phyloP scores from a whole-genome alignment of 2,113 vertebrate genomes.

The Phoenicopterus ruber region DNA sequence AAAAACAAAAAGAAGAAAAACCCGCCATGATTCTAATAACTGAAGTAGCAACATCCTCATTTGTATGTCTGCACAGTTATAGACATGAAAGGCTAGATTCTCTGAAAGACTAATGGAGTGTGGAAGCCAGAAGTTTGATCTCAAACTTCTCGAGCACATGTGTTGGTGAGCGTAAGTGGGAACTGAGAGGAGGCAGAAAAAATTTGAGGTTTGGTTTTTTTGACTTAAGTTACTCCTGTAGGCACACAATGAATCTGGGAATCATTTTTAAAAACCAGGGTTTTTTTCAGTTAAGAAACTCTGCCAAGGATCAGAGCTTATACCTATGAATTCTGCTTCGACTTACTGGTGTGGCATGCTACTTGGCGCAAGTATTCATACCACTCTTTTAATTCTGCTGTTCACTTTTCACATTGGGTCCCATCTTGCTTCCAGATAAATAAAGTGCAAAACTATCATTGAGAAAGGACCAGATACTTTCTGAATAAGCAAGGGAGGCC shows the following conservation, averaged over 20 bases:
- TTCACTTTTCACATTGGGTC: background rate
- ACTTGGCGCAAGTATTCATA: background rate
- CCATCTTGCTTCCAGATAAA: background rate
- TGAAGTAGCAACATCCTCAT: background rate
- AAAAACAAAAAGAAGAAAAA: slow-evolving; percentile 12
- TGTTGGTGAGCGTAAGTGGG: background rate
- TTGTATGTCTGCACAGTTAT: background rate
- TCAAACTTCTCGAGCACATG: background rate
- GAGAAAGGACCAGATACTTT: background rate
- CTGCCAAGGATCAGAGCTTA: background rate
- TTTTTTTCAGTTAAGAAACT: background rate
- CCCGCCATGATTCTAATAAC: background rate
- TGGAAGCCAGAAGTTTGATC: background rate
- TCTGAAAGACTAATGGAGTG: background rate
- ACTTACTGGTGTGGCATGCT: background rate
- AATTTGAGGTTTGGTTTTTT: rapidly evolving
- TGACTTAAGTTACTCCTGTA: background rate
- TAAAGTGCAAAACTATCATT: background rate
- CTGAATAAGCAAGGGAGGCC: background rate
- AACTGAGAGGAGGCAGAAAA: background rate
- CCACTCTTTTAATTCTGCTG: background rate
- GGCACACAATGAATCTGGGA: background rate
- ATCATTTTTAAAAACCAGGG: background rate
- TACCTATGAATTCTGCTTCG: background rate
- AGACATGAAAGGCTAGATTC: background rate